Evolutionary conservation across 2,797 vertebrate species (phyloP).

Genomic region (Aldrovandia affinis): DNA sequence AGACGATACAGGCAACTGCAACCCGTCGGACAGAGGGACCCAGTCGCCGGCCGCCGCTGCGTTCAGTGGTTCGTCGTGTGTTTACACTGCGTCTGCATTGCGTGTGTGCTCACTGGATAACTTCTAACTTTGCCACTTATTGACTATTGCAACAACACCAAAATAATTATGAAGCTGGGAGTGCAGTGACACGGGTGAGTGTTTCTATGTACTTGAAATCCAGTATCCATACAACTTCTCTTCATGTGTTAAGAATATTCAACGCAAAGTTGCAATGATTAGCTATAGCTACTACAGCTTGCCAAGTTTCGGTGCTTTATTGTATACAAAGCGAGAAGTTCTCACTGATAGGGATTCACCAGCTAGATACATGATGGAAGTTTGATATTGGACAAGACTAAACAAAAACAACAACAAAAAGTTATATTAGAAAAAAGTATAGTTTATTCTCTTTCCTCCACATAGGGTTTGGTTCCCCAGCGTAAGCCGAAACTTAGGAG

Average conservation of each 20-base stretch:
- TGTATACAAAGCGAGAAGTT: neutral
- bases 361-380: neutral
- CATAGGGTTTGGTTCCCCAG: neutral
- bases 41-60: neutral
- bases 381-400: neutral
- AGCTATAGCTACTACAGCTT: neutral
- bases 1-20: neutral
- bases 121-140: constrained; percentile 5
- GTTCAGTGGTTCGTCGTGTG: constrained; percentile 2
- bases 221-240: neutral
- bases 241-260: neutral
- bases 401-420: neutral
- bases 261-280: neutral
- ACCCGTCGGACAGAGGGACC: neutral
- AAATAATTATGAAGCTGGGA: constrained; percentile 7
- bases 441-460: neutral
- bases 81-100: constrained; percentile 12
- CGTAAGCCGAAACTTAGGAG: neutral
- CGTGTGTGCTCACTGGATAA: constrained; percentile 13
- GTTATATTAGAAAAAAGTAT: neutral
- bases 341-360: neutral
- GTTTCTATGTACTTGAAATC: neutral
- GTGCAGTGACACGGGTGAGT: constrained; percentile 16
- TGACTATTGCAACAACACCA: neutral
- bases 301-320: neutral